phyloP scores from a whole-genome alignment of 2,797 vertebrate genomes.

The Malacoraja senta region DNA sequence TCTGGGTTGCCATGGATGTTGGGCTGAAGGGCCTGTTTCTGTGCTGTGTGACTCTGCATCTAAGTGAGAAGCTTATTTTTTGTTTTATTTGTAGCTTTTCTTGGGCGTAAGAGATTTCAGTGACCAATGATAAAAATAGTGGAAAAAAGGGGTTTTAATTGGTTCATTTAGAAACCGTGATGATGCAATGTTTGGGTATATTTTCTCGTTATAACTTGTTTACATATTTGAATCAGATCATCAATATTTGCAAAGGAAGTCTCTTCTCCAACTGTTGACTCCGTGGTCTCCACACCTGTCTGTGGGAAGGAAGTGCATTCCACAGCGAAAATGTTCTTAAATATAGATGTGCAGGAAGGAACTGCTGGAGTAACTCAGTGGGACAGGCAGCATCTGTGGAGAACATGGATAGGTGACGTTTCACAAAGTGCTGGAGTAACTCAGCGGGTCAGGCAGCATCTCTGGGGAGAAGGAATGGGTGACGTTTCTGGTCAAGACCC shows the following conservation, averaged over 20 bases:
- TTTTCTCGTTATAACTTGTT: background rate
- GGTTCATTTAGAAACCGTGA: background rate
- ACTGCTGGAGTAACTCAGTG: background rate
- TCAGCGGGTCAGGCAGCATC: too few relatives aligned
- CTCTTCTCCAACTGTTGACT: background rate
- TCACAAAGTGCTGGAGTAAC: too few relatives aligned
- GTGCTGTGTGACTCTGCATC: background rate
- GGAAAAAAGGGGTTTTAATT: background rate
- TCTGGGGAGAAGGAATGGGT: too few relatives aligned
- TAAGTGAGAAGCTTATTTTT: background rate
- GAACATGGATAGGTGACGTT: too few relatives aligned
- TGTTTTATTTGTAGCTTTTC: background rate
- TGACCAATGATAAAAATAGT: background rate
- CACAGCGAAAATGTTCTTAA: background rate
- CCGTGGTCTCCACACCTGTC: background rate
- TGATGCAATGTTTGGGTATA: background rate
- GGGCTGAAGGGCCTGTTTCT: too few relatives aligned
- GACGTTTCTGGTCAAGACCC: too few relatives aligned
- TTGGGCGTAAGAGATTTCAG: background rate
- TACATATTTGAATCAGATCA: background rate
- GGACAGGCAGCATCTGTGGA: background rate
- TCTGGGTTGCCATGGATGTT: background rate
- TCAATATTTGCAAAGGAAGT: background rate
- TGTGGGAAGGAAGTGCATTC: constrained; percentile 2
- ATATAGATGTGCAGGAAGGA: background rate